Percentiles rank a stretch among this genome's conserved stretches.
Conservation (phyloP, 2,113 vertebrate genomes). For the Platichthys stellatus region DNA sequence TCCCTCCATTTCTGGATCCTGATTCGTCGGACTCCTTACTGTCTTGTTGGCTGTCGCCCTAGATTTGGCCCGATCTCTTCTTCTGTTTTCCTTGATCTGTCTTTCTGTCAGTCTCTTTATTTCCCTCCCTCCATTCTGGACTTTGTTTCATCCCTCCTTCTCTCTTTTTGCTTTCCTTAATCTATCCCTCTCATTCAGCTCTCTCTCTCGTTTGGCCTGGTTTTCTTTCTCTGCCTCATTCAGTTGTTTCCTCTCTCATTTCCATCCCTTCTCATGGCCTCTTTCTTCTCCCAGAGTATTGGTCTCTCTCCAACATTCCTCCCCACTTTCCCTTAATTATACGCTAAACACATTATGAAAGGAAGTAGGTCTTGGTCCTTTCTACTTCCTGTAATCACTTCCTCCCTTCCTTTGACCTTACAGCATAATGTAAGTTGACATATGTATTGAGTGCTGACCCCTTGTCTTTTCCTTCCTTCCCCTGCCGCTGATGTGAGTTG, state of each 20-base stretch:
- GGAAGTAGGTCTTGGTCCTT: neutral
- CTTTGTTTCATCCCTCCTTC: constrained; percentile 34
- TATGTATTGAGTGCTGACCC: constrained; percentile 44
- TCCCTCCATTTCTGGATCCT: constrained; percentile 35
- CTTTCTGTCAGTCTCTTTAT: constrained; percentile 30
- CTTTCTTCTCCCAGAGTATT: neutral
- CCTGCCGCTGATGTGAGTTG: constrained; percentile 44
- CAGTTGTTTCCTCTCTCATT: constrained; percentile 26
- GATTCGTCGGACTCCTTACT: constrained; percentile 50
- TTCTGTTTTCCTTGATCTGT: constrained; percentile 47
- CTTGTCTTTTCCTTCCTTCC: constrained; percentile 10
- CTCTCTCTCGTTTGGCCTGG: constrained; percentile 34
- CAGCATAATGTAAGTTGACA: constrained; percentile 45
- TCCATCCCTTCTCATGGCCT: constrained; percentile 13
- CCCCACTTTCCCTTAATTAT: neutral
- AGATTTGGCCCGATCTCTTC: constrained; percentile 35
- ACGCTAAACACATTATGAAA: constrained; percentile 3
- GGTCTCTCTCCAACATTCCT: neutral
- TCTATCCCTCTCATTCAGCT: constrained; percentile 18
- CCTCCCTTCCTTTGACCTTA: constrained; percentile 1
- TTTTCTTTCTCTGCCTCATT: constrained; percentile 10
- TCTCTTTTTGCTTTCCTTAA: constrained; percentile 33
- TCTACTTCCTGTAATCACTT: neutral
- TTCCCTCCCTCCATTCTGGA: neutral
- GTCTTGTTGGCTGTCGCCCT: constrained; percentile 42